Percentiles rank a stretch among this genome's conserved stretches.
Evolutionary conservation across 2,888 invertebrate genomes (phyloP).

Genomic region (Macroteleia sp.): DNA sequence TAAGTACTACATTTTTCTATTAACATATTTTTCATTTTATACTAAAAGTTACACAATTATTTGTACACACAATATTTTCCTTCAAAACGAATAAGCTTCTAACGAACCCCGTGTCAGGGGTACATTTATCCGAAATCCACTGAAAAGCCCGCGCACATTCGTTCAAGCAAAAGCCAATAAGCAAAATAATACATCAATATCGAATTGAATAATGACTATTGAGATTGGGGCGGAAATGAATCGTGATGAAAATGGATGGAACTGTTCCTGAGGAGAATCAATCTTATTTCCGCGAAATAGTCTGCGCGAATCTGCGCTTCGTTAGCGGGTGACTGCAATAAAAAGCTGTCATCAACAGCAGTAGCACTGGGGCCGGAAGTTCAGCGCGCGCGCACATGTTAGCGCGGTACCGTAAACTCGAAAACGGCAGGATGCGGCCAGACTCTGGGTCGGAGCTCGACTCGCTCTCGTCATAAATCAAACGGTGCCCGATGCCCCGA

Average conservation of each 20-base stretch:
- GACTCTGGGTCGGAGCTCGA: constrained; percentile 7
- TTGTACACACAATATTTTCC: no score
- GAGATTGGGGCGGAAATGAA: constrained; percentile 53
- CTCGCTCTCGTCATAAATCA: constrained; percentile 54
- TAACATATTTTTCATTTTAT: no score
- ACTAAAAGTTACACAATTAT: no score
- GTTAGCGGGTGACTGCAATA: constrained; percentile 46
- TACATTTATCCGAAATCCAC: background rate
- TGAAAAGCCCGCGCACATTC: background rate
- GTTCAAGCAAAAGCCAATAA: constrained; percentile 28
- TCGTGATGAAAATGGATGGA: constrained; percentile 61
- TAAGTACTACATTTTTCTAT: no score
- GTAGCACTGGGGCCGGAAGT: constrained; percentile 21
- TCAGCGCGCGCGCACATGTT: constrained; percentile 58
- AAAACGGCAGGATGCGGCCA: constrained; percentile 26
- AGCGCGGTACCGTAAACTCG: constrained; percentile 47
- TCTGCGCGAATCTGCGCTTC: constrained; percentile 43
- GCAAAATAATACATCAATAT: constrained; percentile 54
- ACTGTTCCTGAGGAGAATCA: constrained; percentile 54
- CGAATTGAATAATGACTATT: constrained; percentile 61
- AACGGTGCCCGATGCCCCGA: constrained; percentile 47
- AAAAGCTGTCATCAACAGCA: constrained; percentile 44
- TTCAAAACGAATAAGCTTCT: background rate
- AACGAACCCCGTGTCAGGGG: no score
- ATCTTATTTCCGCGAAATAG: constrained; percentile 61